These are phyloP conservation scores for Crocallis elinguaria DNA, from an alignment of 2,888 invertebrate genomes.

Conservation along the genomic window DNA sequence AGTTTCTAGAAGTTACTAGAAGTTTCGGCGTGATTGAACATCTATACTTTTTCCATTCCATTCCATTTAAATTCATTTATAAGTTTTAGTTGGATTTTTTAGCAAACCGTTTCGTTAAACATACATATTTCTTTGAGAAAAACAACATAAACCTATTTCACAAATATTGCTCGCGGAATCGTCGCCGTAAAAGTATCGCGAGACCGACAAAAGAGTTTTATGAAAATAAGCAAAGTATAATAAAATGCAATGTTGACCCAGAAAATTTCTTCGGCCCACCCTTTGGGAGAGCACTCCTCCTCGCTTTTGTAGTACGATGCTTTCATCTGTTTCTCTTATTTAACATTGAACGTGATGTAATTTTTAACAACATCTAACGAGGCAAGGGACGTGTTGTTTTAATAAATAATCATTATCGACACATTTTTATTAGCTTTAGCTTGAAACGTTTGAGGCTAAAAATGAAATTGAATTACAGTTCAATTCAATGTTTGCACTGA, in stretches of 20 bases:
- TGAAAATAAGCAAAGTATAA: conserved; percentile 50
- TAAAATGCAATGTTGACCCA: conserved; percentile 56
- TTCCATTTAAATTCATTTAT: neutral
- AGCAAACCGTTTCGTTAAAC: neutral
- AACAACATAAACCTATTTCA: conserved; percentile 22
- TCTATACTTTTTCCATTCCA: neutral
- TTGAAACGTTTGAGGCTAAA: too few species aligned
- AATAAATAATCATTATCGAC: neutral
- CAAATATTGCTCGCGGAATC: conserved; percentile 11
- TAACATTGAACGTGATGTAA: conserved; percentile 68
- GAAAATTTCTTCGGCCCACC: conserved; percentile 48
- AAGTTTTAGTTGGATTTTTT: neutral
- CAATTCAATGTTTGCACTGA: too few species aligned
- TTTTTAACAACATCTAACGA: conserved; percentile 38
- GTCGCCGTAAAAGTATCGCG: conserved; percentile 25
- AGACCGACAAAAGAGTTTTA: conserved; percentile 35
- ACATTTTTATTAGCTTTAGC: too few species aligned
- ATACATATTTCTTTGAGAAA: conserved; percentile 11
- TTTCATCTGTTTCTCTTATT: conserved; percentile 57
- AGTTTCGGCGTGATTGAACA: neutral
- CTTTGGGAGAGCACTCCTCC: conserved; percentile 48
- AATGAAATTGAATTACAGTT: too few species aligned
- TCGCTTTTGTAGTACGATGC: conserved; percentile 52
- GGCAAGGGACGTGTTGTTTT: neutral
- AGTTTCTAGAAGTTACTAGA: too few species aligned